Percentiles rank a stretch among this genome's conserved stretches.
These are phyloP conservation scores for Pangasius larnaudii DNA, from an alignment of 2,797 vertebrate genomes.

Conservation along the genomic window DNA sequence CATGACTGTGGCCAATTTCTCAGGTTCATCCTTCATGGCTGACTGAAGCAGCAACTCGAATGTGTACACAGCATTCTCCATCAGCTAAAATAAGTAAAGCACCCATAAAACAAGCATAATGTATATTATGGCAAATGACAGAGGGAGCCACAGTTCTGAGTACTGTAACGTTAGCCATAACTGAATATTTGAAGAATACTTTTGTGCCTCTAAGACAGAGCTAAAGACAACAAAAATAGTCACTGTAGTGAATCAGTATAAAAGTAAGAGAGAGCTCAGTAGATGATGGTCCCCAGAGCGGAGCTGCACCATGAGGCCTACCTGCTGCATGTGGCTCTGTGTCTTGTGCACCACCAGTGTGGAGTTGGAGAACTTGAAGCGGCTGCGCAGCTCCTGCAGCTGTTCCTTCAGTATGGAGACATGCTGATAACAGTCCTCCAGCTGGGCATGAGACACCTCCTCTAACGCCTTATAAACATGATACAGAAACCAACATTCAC, in stretches of 20 bases:
- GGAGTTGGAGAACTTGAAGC: slow-evolving; percentile 79
- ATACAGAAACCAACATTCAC: not conserved
- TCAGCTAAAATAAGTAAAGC: slow-evolving; percentile 71
- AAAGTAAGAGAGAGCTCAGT: not conserved
- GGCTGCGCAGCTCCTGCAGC: slow-evolving; percentile 78
- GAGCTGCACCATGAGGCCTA: slow-evolving; percentile 55
- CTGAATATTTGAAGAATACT: not conserved
- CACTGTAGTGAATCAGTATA: not conserved
- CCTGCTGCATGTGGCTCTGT: slow-evolving; percentile 85
- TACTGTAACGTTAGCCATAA: not conserved
- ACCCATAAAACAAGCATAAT: not conserved
- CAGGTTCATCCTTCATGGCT: slow-evolving; percentile 67
- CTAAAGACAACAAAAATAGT: not conserved
- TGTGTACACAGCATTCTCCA: slow-evolving; percentile 82
- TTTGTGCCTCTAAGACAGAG: too few species aligned
- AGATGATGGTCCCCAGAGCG: not conserved
- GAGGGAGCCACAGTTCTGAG: not conserved
- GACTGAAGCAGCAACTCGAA: slow-evolving; percentile 77
- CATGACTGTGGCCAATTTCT: slow-evolving; percentile 70
- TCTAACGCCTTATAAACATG: slow-evolving; percentile 66
- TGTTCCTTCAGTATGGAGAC: slow-evolving; percentile 77
- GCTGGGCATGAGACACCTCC: slow-evolving; percentile 71
- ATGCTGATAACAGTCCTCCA: slow-evolving; percentile 80
- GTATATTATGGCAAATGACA: not conserved
- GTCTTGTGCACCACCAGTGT: slow-evolving; percentile 79